phyloP scores from a whole-genome alignment of 2,888 invertebrate genomes.

The Dioctria rufipes region DNA sequence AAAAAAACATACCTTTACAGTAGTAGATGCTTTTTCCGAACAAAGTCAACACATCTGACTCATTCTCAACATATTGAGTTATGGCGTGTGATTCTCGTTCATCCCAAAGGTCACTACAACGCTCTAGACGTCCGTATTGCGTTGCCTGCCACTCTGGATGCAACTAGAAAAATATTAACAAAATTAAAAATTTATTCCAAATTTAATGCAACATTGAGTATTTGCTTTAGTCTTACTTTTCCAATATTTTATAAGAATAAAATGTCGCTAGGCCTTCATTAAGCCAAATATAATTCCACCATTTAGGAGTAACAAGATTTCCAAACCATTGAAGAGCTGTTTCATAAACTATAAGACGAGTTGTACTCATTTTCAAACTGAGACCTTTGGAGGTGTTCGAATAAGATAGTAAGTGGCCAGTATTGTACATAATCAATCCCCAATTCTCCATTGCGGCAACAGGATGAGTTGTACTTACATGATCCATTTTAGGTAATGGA shows the following conservation, averaged over 20 bases:
- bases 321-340: conserved; percentile 87
- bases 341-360: conserved; percentile 73
- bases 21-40: not conserved
- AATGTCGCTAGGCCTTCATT: conserved; percentile 6
- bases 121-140: not conserved
- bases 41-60: not conserved
- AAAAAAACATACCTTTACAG: not conserved
- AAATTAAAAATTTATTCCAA: not conserved
- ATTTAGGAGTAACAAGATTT: conserved; percentile 79
- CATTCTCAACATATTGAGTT: not conserved
- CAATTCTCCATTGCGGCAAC: conserved; percentile 94
- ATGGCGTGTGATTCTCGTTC: not conserved
- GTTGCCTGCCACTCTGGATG: not conserved
- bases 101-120: not conserved
- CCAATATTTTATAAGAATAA: not conserved
- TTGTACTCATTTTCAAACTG: not conserved
- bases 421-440: conserved; percentile 82
- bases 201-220: not conserved
- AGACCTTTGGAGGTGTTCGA: not conserved
- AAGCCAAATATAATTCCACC: conserved; percentile 63
- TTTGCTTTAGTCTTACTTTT: not conserved
- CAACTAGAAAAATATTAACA: not conserved
- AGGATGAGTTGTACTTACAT: conserved; percentile 90
- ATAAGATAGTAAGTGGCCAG: conserved; percentile 63
- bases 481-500: conserved; percentile 86